Conservation (phyloP, 2,113 vertebrate genomes). For the Raja brachyura region DNA sequence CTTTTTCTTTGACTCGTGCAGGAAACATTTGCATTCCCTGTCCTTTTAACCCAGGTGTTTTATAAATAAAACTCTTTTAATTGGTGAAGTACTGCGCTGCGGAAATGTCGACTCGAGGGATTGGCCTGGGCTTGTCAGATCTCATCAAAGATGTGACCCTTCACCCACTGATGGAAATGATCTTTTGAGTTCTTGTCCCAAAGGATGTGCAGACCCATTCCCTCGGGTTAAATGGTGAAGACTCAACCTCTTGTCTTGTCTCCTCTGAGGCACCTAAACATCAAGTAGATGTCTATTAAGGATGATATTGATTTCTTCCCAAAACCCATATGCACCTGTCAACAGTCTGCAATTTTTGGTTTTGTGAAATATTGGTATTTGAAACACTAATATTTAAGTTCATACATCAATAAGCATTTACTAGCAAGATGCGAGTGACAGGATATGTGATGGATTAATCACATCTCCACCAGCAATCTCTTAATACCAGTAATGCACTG, state of each 20-base stretch:
- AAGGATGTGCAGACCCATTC: neutral
- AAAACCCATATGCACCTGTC: neutral
- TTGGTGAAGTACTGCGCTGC: constrained; percentile 4
- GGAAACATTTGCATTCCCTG: neutral
- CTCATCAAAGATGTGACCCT: constrained; percentile 29
- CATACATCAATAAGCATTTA: neutral
- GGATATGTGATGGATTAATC: neutral
- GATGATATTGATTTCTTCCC: constrained; percentile 17
- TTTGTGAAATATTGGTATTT: neutral
- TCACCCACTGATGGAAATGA: constrained; percentile 25
- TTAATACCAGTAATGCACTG: neutral
- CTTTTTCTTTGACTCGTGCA: neutral
- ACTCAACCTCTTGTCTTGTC: neutral
- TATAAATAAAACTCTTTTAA: constrained; percentile 30
- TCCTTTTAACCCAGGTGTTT: constrained; percentile 30
- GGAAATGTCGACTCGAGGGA: neutral
- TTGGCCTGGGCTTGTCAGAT: neutral
- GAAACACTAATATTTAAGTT: neutral
- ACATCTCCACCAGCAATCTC: neutral
- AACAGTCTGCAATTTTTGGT: neutral
- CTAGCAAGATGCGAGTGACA: neutral
- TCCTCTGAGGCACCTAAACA: neutral
- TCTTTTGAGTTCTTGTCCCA: constrained; percentile 33
- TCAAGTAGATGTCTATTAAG: constrained; percentile 23
- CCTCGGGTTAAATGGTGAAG: constrained; percentile 11